Base-by-base conservation (phyloP, 2,888 invertebrate genomes). In the Ichneumoninae sp. region DNA sequence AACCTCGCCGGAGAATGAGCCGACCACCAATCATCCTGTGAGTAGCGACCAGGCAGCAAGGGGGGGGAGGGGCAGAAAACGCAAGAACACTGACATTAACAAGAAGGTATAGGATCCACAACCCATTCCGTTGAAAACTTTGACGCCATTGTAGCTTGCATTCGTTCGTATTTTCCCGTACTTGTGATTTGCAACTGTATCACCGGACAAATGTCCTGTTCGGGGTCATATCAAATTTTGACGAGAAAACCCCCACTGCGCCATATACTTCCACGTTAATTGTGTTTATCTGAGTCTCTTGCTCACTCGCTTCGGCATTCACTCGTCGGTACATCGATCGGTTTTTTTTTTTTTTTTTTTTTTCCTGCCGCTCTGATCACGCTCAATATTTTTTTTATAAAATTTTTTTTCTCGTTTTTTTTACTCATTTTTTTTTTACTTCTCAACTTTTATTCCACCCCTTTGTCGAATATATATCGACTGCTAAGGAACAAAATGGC, bases 31-130 rank as follows among this genome's bases (percentile, higher is more conserved):
- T 93, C 93, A 93, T 93, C 93, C 93, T 93, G 93, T 93, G 93
- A 93, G 93, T 93, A 93, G 92, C 92, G 93, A 93, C 93, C 93
- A 93, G 93, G 93, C 93, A 90, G 92, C 93, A 92, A 93, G 92
- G 93, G 92, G 93, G 93, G 93, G 94, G 82, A 92, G 92, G 91
- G 93, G 92, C 91, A 92, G 93, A 93, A 93, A 93, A 91, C 93
- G 92, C 93, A 93, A 93, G 93, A 93, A 92, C 91, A 93, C 92
- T 93, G 92, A 93, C 92, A 91, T 92, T 93, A 93, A 92, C 91
- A 93, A 93, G 93, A 92, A 93, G 93, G 93, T 93, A 93, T 93
- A 93, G 93, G 93, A 93, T 90, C 91, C 91, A 93, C 90, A 92
- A 86, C 68, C 47, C 36, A 30, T 62, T 62, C 33, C 62, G 33